Percentiles rank a stretch among this genome's conserved stretches.
Evolutionary conservation across 2,888 invertebrate species (phyloP).

Genomic region (Amblyjoppa fuscipennis): DNA sequence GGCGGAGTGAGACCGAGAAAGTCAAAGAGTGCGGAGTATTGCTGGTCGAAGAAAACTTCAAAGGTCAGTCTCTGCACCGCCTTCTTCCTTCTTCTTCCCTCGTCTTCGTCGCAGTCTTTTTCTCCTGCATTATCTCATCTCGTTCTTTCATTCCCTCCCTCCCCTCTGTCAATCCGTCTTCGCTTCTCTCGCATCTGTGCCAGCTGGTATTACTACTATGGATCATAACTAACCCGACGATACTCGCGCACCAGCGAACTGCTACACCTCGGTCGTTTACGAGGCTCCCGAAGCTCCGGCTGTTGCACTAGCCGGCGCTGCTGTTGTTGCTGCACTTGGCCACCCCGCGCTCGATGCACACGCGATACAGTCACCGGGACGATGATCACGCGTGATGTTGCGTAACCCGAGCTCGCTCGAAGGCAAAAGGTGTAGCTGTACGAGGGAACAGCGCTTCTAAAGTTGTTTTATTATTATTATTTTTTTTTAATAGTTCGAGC

Average conservation of each 20-base stretch:
- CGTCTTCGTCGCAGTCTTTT: constrained; percentile 38
- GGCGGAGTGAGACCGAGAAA: constrained; percentile 50
- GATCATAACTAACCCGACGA: constrained; percentile 66
- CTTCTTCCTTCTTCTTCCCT: constrained; percentile 59
- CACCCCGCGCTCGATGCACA: constrained; percentile 37
- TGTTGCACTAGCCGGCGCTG: constrained; percentile 41
- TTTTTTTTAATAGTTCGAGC: constrained; percentile 30
- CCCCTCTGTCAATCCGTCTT: constrained; percentile 73
- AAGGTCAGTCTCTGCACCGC: constrained; percentile 78
- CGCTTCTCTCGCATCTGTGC: constrained; percentile 70
- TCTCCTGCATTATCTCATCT: constrained; percentile 59
- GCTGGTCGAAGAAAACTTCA: constrained; percentile 77
- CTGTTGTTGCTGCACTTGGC: constrained; percentile 17
- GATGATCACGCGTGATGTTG: constrained; percentile 71
- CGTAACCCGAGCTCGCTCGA: constrained; percentile 70
- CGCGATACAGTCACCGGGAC: constrained; percentile 43
- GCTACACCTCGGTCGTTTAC: constrained; percentile 78
- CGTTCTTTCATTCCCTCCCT: constrained; percentile 39
- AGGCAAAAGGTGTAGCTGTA: constrained; percentile 72
- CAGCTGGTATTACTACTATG: constrained; percentile 63
- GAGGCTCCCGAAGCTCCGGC: constrained; percentile 68
- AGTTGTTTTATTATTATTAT: constrained; percentile 25
- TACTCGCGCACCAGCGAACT: constrained; percentile 74
- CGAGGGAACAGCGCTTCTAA: constrained; percentile 64
- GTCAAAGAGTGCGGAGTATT: constrained; percentile 21